phyloP scores from a whole-genome alignment of 1,140 invertebrate genomes.

The Thereuonema tuberculata region DNA sequence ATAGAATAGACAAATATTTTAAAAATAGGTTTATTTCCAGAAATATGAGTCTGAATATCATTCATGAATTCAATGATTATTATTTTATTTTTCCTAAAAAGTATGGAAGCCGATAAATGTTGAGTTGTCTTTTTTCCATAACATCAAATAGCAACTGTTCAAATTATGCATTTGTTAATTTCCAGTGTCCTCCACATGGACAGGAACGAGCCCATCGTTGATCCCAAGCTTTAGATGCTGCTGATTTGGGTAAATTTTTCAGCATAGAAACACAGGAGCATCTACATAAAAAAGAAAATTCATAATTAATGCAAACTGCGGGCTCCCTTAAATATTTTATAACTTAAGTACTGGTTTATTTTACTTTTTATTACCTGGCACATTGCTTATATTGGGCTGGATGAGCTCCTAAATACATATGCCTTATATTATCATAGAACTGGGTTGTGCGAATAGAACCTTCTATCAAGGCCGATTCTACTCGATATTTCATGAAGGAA shows the following conservation, averaged over 20 bases:
- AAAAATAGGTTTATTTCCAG: too few relatives aligned
- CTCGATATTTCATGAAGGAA: slow-evolving; percentile 44
- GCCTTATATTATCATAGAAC: slow-evolving; percentile 55
- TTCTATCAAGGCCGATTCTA: slow-evolving; percentile 48
- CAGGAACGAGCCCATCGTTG: slow-evolving; percentile 60
- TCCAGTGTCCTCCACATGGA: slow-evolving; percentile 70
- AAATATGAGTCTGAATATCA: too few relatives aligned
- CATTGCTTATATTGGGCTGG: slow-evolving; percentile 55
- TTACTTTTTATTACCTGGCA: slow-evolving; percentile 42
- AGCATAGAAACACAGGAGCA: slow-evolving; percentile 61
- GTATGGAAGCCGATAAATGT: too few relatives aligned
- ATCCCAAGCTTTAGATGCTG: slow-evolving; percentile 71
- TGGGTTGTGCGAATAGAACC: slow-evolving; percentile 49
- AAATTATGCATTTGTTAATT: too few relatives aligned
- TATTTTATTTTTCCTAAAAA: too few relatives aligned
- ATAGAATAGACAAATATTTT: too few relatives aligned
- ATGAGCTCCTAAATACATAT: slow-evolving; percentile 57
- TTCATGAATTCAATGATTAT: too few relatives aligned
- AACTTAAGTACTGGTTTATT: too few relatives aligned
- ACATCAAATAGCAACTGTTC: too few relatives aligned
- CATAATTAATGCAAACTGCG: too few relatives aligned
- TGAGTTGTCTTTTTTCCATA: too few relatives aligned
- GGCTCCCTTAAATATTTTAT: too few relatives aligned
- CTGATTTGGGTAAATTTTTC: slow-evolving; percentile 50
- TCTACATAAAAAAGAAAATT: slow-evolving; percentile 30